phyloP scores from a whole-genome alignment of 1,140 invertebrate species.

The Campoletis sonorensis region DNA sequence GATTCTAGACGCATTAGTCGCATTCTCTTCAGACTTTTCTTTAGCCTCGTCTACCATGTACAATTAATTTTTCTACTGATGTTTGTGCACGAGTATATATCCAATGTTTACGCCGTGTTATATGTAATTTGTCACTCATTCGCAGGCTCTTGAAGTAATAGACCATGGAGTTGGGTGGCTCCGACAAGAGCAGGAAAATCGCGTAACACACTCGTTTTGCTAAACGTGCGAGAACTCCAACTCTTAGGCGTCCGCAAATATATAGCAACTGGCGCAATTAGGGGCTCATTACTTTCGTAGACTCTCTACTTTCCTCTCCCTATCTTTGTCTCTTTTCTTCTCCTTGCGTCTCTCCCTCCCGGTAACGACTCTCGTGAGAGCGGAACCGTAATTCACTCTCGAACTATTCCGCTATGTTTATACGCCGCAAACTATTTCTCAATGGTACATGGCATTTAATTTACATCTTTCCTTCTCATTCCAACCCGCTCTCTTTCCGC shows the following conservation, averaged over 20 bases:
- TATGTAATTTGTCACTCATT: conserved; percentile 14
- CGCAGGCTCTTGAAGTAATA: conserved; percentile 37
- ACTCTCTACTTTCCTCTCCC: conserved; percentile 50
- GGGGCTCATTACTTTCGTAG: conserved; percentile 56
- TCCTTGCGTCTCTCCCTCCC: conserved; percentile 40
- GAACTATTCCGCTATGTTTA: conserved; percentile 56
- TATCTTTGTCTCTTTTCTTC: background rate
- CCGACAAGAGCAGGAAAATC: conserved; percentile 46
- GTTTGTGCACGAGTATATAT: conserved; percentile 1
- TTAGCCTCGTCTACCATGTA: background rate
- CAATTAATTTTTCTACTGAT: conserved; percentile 29
- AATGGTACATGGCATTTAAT: conserved; percentile 58
- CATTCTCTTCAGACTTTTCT: background rate
- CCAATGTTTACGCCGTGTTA: background rate
- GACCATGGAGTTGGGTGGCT: conserved; percentile 9
- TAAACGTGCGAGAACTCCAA: background rate
- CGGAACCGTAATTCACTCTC: conserved; percentile 62
- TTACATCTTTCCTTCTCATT: conserved; percentile 44
- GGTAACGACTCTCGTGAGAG: conserved; percentile 58
- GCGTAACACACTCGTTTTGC: conserved; percentile 39
- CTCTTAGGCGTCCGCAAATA: background rate
- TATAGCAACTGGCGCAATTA: conserved; percentile 50
- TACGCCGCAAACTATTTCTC: conserved; percentile 56
- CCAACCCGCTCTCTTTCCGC: background rate
- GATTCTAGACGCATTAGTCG: background rate